A percentile compares a stretch with the other conserved stretches of the same genome.
phyloP scores from a whole-genome alignment of 1,140 invertebrate genomes.

The Bombus fervidus region DNA sequence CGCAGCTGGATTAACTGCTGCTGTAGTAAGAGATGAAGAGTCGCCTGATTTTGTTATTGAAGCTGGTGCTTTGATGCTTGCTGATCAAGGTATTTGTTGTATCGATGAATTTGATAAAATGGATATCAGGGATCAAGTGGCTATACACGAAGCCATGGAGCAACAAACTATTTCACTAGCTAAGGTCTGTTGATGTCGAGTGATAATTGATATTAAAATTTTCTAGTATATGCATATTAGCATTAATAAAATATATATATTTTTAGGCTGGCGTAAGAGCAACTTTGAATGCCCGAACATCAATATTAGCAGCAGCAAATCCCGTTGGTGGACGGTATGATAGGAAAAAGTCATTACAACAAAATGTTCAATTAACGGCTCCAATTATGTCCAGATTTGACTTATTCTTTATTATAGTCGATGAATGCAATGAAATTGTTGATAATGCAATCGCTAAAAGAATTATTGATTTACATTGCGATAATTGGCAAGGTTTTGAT shows the following conservation, averaged over 20 bases:
- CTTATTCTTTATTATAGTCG: constrained; percentile 98
- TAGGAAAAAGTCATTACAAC: constrained; percentile 95
- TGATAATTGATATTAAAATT: constrained; percentile 16
- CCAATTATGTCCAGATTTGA: constrained; percentile 99
- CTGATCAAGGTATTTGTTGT: constrained; percentile 99
- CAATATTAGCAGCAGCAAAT: constrained; percentile 99
- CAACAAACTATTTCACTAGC: constrained; percentile 99
- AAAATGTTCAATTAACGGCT: constrained; percentile 96
- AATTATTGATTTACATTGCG: constrained; percentile 97
- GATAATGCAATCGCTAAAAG: constrained; percentile 98
- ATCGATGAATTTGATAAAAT: constrained; percentile 99
- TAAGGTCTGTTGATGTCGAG: constrained; percentile 84
- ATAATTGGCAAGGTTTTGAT: constrained; percentile 89
- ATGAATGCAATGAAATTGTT: constrained; percentile 96
- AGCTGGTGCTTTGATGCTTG: constrained; percentile 99
- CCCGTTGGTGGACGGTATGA: constrained; percentile 99
- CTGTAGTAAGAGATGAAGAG: constrained; percentile 98
- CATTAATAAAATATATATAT: constrained; percentile 17
- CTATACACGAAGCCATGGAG: constrained; percentile 99
- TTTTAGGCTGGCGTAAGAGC: constrained; percentile 96
- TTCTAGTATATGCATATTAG: constrained; percentile 18
- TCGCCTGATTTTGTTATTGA: constrained; percentile 99
- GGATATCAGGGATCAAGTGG: constrained; percentile 98
- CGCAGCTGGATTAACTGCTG: constrained; percentile 98
- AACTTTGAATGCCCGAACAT: constrained; percentile 98